A percentile compares a stretch with the other conserved stretches of the same genome.
Conservation (phyloP, 2,113 vertebrate genomes). For the Cynoglossus semilaevis region DNA sequence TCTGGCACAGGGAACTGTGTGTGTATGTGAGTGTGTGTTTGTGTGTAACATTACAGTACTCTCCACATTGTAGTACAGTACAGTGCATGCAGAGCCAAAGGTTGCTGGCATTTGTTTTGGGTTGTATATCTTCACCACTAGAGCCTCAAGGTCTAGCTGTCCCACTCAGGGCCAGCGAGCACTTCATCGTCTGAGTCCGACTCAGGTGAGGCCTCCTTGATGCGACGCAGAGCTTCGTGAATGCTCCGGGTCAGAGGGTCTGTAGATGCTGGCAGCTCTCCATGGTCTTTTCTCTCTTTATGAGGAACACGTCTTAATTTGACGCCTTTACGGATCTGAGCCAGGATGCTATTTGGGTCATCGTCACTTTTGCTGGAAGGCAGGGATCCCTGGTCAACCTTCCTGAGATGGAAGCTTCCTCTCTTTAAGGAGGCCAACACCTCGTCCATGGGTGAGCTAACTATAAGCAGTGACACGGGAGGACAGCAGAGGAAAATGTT, state of each 20-base stretch:
- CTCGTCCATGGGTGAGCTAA: slow-evolving; percentile 97
- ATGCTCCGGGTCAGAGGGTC: slow-evolving; percentile 96
- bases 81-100: slow-evolving; percentile 31
- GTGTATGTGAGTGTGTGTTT: slow-evolving; percentile 13
- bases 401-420: slow-evolving; percentile 93
- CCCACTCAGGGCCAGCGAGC: slow-evolving; percentile 88
- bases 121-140: neutral
- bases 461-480: slow-evolving; percentile 64
- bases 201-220: slow-evolving; percentile 97
- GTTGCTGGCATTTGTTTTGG: slow-evolving; percentile 32
- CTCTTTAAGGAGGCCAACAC: slow-evolving; percentile 97
- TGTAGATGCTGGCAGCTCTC: slow-evolving; percentile 76
- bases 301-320: slow-evolving; percentile 89
- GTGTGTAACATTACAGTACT: slow-evolving; percentile 17
- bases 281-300: slow-evolving; percentile 82
- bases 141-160: slow-evolving; percentile 79
- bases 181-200: slow-evolving; percentile 95
- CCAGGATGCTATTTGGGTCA: slow-evolving; percentile 94
- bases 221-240: slow-evolving; percentile 92
- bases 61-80: slow-evolving; percentile 30
- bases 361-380: slow-evolving; percentile 84
- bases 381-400: slow-evolving; percentile 88
- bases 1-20: slow-evolving; percentile 23
- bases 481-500: slow-evolving; percentile 14
- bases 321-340: slow-evolving; percentile 94